Evolutionary conservation across 2,797 vertebrate species (phyloP).

Genomic region (Danio albolineatus): DNA sequence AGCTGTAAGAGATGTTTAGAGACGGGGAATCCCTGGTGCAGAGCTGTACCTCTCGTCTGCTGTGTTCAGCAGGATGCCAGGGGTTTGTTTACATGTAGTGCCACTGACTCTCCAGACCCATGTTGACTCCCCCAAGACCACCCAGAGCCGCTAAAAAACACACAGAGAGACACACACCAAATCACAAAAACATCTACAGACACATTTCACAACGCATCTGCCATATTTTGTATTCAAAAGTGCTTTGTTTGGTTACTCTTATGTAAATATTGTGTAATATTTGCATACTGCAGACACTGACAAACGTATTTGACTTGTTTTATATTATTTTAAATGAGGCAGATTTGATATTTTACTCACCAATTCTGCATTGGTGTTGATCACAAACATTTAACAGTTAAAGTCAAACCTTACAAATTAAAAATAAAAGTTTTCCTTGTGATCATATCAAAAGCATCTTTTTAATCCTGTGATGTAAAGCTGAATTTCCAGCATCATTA

Average conservation of each 20-base stretch:
- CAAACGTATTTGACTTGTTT: too few relatives aligned
- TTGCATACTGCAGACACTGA: background rate
- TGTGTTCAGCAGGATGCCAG: constrained; percentile 76
- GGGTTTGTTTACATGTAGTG: constrained; percentile 93
- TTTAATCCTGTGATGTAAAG: too few relatives aligned
- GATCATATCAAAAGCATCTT: too few relatives aligned
- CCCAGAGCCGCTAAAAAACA: constrained; percentile 85
- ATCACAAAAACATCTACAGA: background rate
- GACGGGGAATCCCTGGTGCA: background rate
- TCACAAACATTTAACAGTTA: too few relatives aligned
- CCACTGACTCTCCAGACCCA: constrained; percentile 96
- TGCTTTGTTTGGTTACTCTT: background rate
- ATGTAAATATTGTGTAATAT: background rate
- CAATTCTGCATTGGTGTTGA: too few relatives aligned
- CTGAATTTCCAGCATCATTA: too few relatives aligned
- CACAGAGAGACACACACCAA: background rate
- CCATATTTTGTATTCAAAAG: background rate
- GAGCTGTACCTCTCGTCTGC: constrained; percentile 39
- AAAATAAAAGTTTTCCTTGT: too few relatives aligned
- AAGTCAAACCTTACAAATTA: too few relatives aligned
- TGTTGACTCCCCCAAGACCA: constrained; percentile 89
- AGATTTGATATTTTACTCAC: too few relatives aligned
- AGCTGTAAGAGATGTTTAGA: background rate
- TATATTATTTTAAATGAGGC: too few relatives aligned
- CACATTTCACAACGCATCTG: background rate